Evolutionary conservation across 1,140 invertebrate species (phyloP), one percentile per base, ranked within the genome.

Genomic region (Drosophila mayri): DNA sequence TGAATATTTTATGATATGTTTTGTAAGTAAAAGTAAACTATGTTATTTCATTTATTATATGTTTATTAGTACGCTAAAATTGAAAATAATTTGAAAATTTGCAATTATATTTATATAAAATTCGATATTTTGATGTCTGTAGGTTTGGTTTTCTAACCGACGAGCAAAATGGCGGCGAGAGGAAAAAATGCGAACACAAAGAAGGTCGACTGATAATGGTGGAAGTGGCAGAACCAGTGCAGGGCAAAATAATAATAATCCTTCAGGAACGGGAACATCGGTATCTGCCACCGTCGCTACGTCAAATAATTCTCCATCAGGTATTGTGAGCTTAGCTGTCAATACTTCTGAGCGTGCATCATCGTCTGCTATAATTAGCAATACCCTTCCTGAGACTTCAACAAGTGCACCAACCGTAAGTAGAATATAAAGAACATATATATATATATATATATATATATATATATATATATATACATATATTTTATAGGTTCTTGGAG

Each of bases 71-170:
- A 16, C 18, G 12, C 14, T 11, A n/a, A 16, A 30, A 16, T 32
- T 16, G 5, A 9, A 46, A 16, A 59, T 43, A 44, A 46, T 20
- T 28, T 9, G 1, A 30, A 20, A 14, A 4, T 8, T 47, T 8
- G 28, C 12, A n/a, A n/a, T 0, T 3, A 8, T 37, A 22, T 16
- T 54, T 25, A 25, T 40, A 57, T 40, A 25, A 55, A 10, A 38
- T 25, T 40, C 10, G 2, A 25, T 35, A 4, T 18, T 32, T 16
- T 22, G 9, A 18, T 28, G 9, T 43, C 44, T 37, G 3, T 93
- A 98, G 97, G 98, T 99, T 55, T 99, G 99, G 99, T 99, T 99
- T 94, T 99, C 97, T 68, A 99, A 99, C 94, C 95, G 99, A 61
- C 95, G 99, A 70, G 99, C 99, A 62, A 99, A 99, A 95, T 99